Conservation (phyloP, 2,113 vertebrate species). For the Hydrochoerus hydrochaeris region DNA sequence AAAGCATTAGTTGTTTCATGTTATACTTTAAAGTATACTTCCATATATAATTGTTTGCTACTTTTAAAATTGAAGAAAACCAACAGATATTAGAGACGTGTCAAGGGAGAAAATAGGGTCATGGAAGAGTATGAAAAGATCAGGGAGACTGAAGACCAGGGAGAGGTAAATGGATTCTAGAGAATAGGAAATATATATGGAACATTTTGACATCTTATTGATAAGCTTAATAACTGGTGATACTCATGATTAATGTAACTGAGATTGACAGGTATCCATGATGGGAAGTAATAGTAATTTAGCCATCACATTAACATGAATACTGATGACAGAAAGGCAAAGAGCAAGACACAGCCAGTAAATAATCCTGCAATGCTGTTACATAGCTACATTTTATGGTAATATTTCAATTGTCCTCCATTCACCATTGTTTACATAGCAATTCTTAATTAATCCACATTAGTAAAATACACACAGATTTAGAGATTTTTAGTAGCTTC, state of each 20-base stretch:
- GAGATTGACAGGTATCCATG: not conserved
- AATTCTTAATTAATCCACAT: not conserved
- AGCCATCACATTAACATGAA: not conserved
- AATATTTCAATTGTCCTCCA: not conserved
- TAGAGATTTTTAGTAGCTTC: not conserved
- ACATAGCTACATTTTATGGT: not conserved
- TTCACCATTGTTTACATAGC: not conserved
- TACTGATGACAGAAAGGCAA: not conserved
- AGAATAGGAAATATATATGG: not conserved
- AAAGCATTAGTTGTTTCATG: not conserved
- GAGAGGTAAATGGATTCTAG: not conserved
- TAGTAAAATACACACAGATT: not conserved
- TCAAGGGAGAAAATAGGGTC: not conserved
- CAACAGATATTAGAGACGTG: not conserved
- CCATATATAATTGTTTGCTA: not conserved
- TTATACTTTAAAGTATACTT: not conserved
- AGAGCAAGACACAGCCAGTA: not conserved
- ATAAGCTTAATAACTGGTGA: not conserved
- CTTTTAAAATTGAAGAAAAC: not conserved
- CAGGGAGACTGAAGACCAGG: not conserved
- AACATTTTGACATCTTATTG: not conserved
- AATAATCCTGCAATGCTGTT: not conserved
- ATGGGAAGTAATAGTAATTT: conserved; percentile 20
- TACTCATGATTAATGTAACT: not conserved
- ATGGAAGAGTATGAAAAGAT: not conserved